phyloP scores from a whole-genome alignment of 2,113 vertebrate genomes.

The Chroicocephalus ridibundus region DNA sequence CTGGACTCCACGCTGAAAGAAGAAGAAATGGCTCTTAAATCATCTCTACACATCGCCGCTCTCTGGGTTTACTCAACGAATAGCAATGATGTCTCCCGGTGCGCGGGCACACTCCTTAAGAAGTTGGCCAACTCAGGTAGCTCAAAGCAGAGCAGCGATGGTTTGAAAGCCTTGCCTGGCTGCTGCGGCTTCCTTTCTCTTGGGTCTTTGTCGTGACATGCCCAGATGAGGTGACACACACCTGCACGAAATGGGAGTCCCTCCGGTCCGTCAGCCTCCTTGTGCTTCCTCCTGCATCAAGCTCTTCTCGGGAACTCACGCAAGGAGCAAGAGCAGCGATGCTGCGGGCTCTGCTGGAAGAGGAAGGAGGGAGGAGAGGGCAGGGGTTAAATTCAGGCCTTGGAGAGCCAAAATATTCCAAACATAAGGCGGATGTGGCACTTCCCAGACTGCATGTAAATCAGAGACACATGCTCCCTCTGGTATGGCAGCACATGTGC shows the following conservation, averaged over 20 bases:
- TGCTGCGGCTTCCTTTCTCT: neutral
- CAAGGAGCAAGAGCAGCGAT: neutral
- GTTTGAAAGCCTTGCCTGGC: neutral
- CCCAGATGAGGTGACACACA: neutral
- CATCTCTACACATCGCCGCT: neutral
- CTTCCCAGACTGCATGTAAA: conserved; percentile 50
- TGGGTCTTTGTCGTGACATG: rapidly evolving
- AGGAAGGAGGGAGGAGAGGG: neutral
- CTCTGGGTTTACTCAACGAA: neutral
- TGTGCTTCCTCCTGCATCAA: neutral
- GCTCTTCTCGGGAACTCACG: rapidly evolving
- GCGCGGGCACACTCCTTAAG: neutral
- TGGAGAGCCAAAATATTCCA: conserved; percentile 37
- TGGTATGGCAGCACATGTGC: neutral
- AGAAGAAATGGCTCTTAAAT: neutral
- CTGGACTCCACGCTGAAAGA: neutral
- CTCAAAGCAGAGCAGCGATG: neutral
- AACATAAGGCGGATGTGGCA: conserved; percentile 59
- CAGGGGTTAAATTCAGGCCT: conserved; percentile 55
- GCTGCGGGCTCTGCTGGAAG: neutral
- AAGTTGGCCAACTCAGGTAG: neutral
- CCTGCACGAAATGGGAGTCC: neutral
- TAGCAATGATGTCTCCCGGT: neutral
- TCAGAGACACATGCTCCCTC: conserved; percentile 45
- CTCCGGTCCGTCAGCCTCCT: neutral